phyloP scores from a whole-genome alignment of 2,888 invertebrate genomes.

The Amiota mariae region DNA sequence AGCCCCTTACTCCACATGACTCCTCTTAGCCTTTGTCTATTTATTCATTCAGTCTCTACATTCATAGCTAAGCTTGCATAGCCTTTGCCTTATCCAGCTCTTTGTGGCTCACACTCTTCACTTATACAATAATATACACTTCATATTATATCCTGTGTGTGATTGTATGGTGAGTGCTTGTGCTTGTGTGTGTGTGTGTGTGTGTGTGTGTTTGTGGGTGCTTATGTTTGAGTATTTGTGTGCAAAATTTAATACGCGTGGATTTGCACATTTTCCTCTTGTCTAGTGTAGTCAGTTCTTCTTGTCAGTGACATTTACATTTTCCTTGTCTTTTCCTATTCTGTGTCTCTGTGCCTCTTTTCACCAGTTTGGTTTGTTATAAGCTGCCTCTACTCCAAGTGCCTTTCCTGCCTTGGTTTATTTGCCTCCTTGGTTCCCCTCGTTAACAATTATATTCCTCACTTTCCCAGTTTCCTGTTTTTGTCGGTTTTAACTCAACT shows the following conservation, averaged over 20 bases:
- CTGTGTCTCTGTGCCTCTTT: too few relatives aligned
- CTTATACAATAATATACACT: too few relatives aligned
- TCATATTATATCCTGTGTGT: background rate
- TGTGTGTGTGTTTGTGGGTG: background rate
- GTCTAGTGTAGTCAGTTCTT: background rate
- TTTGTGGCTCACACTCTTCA: too few relatives aligned
- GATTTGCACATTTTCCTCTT: conserved; percentile 9
- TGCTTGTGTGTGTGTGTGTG: background rate
- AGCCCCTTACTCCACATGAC: too few relatives aligned
- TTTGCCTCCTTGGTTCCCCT: background rate
- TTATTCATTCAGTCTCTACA: too few relatives aligned
- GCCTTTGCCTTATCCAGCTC: too few relatives aligned
- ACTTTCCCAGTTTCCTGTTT: background rate
- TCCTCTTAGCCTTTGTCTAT: too few relatives aligned
- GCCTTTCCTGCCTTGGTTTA: conserved; percentile 1
- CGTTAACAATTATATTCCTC: too few relatives aligned
- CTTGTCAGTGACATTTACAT: conserved; percentile 10
- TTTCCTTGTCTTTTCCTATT: background rate
- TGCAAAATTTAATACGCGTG: background rate
- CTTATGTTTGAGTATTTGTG: background rate
- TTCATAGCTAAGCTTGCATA: too few relatives aligned
- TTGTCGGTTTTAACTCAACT: conserved; percentile 2
- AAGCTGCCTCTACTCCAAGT: background rate
- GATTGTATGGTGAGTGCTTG: background rate
- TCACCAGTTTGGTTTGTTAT: too few relatives aligned